phyloP scores from a whole-genome alignment of 2,888 invertebrate species.

The Sabellastarte sp. region DNA sequence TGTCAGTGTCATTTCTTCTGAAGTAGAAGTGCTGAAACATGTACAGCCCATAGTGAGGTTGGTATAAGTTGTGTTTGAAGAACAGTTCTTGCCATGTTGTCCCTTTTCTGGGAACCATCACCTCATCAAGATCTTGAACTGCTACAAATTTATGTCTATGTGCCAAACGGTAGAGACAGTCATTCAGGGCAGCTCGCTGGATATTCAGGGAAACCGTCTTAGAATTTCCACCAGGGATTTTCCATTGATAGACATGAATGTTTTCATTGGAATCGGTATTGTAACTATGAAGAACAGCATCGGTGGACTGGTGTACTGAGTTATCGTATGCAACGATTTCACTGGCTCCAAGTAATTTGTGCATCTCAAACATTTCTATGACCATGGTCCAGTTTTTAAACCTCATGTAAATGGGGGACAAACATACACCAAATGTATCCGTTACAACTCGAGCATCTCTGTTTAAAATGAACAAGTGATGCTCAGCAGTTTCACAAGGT shows the following conservation, averaged over 20 bases:
- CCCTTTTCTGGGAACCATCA: constrained; percentile 16
- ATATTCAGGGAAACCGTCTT: constrained; percentile 10
- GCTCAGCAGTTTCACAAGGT: constrained; percentile 8
- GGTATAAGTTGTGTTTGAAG: constrained; percentile 8
- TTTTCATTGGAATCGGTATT: not conserved
- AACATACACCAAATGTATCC: constrained; percentile 15
- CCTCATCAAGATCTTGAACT: constrained; percentile 24
- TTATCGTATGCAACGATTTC: constrained; percentile 18
- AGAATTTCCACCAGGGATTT: constrained; percentile 3
- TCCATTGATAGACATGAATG: constrained; percentile 21
- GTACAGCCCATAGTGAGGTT: constrained; percentile 18
- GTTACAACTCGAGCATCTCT: constrained; percentile 5
- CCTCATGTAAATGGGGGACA: constrained; percentile 17
- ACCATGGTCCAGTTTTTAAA: constrained; percentile 17
- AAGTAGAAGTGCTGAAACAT: constrained; percentile 28
- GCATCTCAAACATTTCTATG: constrained; percentile 23
- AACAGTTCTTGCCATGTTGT: constrained; percentile 16
- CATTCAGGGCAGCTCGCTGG: constrained; percentile 25
- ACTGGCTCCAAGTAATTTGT: constrained; percentile 18
- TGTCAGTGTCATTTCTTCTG: constrained; percentile 12
- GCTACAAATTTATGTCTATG: constrained; percentile 17
- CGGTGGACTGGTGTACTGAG: constrained; percentile 4
- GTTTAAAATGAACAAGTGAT: constrained; percentile 20
- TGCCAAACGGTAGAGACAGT: constrained; percentile 24
- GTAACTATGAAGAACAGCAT: constrained; percentile 12